These are phyloP conservation scores for Riparia riparia DNA, from an alignment of 2,113 vertebrate species.

Conservation along the genomic window DNA sequence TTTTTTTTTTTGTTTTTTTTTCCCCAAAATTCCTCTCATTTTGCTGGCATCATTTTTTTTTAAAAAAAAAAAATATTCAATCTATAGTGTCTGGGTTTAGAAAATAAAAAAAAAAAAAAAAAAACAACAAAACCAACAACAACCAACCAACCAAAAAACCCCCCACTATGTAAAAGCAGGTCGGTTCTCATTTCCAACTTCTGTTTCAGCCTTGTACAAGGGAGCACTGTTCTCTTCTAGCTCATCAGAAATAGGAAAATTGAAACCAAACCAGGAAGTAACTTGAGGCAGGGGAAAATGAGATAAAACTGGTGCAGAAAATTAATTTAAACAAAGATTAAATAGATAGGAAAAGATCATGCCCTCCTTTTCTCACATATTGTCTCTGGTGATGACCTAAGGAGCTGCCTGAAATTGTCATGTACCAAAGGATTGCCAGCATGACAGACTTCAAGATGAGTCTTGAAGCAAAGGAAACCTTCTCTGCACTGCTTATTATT, in stretches of 20 bases:
- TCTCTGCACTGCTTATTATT: background rate
- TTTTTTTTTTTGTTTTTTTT: fast-evolving
- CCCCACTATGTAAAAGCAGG: background rate
- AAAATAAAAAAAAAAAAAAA: too few relatives aligned
- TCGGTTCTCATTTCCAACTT: background rate
- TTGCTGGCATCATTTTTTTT: background rate
- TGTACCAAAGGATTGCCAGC: background rate
- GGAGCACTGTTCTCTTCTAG: background rate
- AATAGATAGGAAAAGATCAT: background rate
- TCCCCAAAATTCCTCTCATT: background rate
- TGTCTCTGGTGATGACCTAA: background rate
- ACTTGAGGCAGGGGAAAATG: background rate
- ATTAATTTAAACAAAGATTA: background rate
- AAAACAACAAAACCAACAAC: too few relatives aligned
- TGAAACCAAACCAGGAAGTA: background rate
- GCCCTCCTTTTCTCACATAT: background rate
- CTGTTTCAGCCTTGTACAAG: background rate
- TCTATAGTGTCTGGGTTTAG: too few relatives aligned
- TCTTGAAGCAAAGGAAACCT: background rate
- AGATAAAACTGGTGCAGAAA: background rate
- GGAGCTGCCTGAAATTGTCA: background rate
- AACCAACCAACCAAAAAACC: too few relatives aligned
- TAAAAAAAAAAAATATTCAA: background rate
- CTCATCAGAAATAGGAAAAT: background rate
- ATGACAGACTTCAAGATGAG: background rate